Percentiles rank a stretch among this genome's conserved stretches.
Evolutionary conservation across 1,140 invertebrate species (phyloP).

Genomic region (Pseudachorutes palmiensis): DNA sequence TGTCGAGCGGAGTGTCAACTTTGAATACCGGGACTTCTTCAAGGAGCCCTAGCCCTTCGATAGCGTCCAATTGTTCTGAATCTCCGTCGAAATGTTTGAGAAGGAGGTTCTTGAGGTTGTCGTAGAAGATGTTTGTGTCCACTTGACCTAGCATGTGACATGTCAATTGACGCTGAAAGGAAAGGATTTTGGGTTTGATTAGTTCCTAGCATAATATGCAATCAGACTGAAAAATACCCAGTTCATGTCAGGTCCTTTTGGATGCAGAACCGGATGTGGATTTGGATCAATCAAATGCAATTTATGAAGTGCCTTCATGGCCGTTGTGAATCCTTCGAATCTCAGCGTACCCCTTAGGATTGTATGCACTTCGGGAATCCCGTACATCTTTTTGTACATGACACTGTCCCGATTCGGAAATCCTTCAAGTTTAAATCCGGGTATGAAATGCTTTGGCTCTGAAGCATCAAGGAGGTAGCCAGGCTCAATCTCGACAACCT

Average conservation of each 20-base stretch:
- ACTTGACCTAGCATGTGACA: slow-evolving; percentile 76
- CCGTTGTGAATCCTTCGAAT: slow-evolving; percentile 71
- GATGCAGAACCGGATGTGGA: slow-evolving; percentile 78
- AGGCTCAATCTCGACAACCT: not conserved
- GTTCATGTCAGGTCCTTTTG: slow-evolving; percentile 88
- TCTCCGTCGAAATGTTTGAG: slow-evolving; percentile 62
- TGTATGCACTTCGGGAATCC: slow-evolving; percentile 55
- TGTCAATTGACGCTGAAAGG: slow-evolving; percentile 66
- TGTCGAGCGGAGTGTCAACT: slow-evolving; percentile 78
- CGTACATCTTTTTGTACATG: slow-evolving; percentile 78
- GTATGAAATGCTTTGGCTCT: slow-evolving; percentile 69
- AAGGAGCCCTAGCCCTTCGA: slow-evolving; percentile 82
- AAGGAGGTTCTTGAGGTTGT: slow-evolving; percentile 76
- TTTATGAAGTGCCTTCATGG: slow-evolving; percentile 71
- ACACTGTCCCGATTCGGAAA: slow-evolving; percentile 94
- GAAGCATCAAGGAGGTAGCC: slow-evolving; percentile 1
- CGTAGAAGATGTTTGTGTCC: slow-evolving; percentile 80
- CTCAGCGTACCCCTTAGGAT: slow-evolving; percentile 37
- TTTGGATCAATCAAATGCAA: slow-evolving; percentile 81
- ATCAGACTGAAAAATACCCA: too few species aligned
- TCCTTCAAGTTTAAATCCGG: slow-evolving; percentile 93
- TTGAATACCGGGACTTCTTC: slow-evolving; percentile 72
- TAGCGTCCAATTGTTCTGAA: slow-evolving; percentile 55
- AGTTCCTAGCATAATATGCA: too few species aligned
- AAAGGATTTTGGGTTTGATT: too few species aligned